A percentile compares a stretch with the other conserved stretches of the same genome.
phyloP scores from a whole-genome alignment of 2,888 invertebrate species.

The Serrognathus titanus region DNA sequence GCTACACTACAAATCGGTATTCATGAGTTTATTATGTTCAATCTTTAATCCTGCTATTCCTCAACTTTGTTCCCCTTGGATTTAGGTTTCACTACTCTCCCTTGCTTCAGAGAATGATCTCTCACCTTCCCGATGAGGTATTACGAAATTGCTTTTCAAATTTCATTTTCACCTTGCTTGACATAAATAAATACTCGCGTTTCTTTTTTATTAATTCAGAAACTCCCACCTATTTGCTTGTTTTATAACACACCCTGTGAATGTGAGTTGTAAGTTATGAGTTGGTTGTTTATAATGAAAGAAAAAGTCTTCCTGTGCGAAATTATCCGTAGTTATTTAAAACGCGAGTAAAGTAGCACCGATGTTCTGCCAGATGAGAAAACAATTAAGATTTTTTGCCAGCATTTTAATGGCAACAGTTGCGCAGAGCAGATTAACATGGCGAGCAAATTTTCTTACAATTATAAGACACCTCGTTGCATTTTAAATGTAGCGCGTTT shows the following conservation, averaged over 20 bases:
- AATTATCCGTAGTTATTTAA: too few species aligned
- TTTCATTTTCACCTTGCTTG: too few species aligned
- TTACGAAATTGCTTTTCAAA: too few species aligned
- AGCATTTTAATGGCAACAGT: conserved; percentile 28
- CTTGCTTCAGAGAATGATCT: conserved; percentile 19
- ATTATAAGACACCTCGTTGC: conserved; percentile 31
- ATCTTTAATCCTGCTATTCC: conserved; percentile 34
- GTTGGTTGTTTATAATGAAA: too few species aligned
- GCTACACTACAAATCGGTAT: conserved; percentile 35
- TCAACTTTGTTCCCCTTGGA: conserved; percentile 25
- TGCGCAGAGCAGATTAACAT: conserved; percentile 26
- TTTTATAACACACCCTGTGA: too few species aligned
- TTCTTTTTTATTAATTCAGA: too few species aligned
- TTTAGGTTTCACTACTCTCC: conserved; percentile 22
- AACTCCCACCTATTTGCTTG: too few species aligned
- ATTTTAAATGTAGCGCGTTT: conserved; percentile 24
- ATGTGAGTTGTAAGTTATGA: too few species aligned
- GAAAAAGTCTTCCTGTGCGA: too few species aligned
- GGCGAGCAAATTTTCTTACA: conserved; percentile 23
- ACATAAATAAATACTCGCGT: too few species aligned
- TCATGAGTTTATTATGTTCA: conserved; percentile 38
- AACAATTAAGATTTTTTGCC: conserved; percentile 18
- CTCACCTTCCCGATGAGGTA: conserved; percentile 4
- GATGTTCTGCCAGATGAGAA: neutral
- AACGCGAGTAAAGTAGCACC: too few species aligned